Percentiles rank a stretch among this genome's conserved stretches.
Conservation (phyloP, 1,140 invertebrate genomes). For the Drosophila pallidifrons region DNA sequence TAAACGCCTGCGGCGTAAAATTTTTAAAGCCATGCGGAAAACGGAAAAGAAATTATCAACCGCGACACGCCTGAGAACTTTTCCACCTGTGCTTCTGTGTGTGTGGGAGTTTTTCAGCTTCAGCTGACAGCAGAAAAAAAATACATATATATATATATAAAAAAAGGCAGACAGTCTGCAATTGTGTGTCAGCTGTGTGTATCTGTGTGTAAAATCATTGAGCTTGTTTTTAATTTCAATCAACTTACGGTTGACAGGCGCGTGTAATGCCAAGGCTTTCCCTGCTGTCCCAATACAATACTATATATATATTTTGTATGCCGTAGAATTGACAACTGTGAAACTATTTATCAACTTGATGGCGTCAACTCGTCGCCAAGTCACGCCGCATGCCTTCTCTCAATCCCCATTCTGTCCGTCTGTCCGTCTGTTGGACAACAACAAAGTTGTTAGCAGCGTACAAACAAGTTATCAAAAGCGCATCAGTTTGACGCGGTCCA, state of each 20-base stretch:
- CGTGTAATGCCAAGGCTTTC: conserved; percentile 55
- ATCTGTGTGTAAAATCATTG: conserved; percentile 34
- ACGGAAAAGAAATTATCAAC: conserved; percentile 24
- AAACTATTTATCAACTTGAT: conserved; percentile 53
- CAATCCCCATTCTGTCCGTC: conserved; percentile 1
- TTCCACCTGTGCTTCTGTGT: conserved; percentile 41
- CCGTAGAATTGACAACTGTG: background rate
- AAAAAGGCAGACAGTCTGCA: background rate
- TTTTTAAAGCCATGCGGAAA: conserved; percentile 38
- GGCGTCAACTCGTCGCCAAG: conserved; percentile 50
- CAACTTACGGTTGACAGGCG: conserved; percentile 46
- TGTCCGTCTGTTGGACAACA: conserved; percentile 20
- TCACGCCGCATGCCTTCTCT: conserved; percentile 9
- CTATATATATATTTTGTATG: background rate
- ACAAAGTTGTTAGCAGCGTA: conserved; percentile 38
- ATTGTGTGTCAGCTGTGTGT: conserved; percentile 28
- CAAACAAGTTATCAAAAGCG: conserved; percentile 80
- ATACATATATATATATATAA: too few relatives aligned
- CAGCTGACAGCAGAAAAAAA: background rate
- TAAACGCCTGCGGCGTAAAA: conserved; percentile 14
- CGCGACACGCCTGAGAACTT: conserved; percentile 42
- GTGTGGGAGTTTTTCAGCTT: background rate
- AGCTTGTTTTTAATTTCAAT: conserved; percentile 67
- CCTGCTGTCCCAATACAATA: too few relatives aligned
- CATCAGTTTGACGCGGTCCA: conserved; percentile 51